Evolutionary conservation across 1,140 invertebrate species (phyloP).

Genomic region (Micrasema longulum): DNA sequence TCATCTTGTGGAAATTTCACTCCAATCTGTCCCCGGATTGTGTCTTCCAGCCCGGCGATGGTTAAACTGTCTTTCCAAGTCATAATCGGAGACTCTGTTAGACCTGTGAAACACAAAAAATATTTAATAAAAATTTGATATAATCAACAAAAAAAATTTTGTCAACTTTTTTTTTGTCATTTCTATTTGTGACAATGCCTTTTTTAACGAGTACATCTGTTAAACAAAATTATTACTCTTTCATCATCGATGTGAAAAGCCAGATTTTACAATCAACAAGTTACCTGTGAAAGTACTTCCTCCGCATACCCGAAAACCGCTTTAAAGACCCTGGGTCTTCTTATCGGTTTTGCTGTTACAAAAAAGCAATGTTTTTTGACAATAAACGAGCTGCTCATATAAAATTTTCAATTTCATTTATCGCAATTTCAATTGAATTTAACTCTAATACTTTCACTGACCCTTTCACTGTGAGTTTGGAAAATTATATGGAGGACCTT

Average conservation of each 20-base stretch:
- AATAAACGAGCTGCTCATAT: too few species aligned
- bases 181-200: not conserved
- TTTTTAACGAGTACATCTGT: not conserved
- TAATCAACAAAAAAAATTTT: not conserved
- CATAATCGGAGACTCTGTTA: conserved; percentile 72
- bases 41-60: conserved; percentile 75
- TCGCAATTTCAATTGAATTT: too few species aligned
- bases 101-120: conserved; percentile 61
- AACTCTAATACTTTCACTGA: too few species aligned
- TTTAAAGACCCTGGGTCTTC: too few species aligned
- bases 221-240: not conserved
- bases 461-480: too few species aligned
- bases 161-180: not conserved
- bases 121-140: not conserved
- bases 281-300: too few species aligned
- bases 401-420: too few species aligned
- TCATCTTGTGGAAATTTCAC: conserved; percentile 72
- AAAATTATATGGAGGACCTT: too few species aligned
- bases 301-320: too few species aligned
- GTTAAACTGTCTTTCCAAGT: conserved; percentile 71
- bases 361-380: too few species aligned
- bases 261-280: not conserved
- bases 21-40: conserved; percentile 74
- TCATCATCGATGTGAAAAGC: not conserved
- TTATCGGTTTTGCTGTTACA: too few species aligned